Conservation (phyloP, 2,888 invertebrate genomes). For the Leptarthrus brevirostris region DNA sequence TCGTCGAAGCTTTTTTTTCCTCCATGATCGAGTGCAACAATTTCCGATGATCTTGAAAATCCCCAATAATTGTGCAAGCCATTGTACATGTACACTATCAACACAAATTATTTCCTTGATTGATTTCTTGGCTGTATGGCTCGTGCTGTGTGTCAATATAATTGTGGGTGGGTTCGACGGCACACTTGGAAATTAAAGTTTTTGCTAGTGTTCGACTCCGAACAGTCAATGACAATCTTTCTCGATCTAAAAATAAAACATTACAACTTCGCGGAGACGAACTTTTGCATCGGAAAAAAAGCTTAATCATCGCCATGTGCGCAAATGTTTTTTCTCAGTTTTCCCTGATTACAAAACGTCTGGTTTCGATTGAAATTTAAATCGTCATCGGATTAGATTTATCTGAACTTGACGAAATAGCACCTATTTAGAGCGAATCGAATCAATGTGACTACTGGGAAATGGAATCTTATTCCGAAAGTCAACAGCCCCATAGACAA, state of each 20-base stretch:
- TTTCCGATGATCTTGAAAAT: constrained; percentile 38
- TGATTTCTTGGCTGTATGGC: neutral
- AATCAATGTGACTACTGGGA: too few species aligned
- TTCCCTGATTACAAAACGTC: constrained; percentile 24
- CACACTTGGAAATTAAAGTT: neutral
- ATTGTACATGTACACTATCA: neutral
- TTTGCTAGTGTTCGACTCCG: neutral
- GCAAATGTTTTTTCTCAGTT: neutral
- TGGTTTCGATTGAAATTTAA: neutral
- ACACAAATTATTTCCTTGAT: neutral
- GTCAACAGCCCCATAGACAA: neutral
- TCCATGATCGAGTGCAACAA: constrained; percentile 5
- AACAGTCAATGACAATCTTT: neutral
- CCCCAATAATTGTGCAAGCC: neutral
- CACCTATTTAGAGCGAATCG: too few species aligned
- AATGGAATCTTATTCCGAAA: too few species aligned
- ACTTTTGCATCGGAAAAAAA: constrained; percentile 10
- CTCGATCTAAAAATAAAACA: constrained; percentile 22
- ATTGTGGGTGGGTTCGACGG: too few species aligned
- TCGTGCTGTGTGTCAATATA: too few species aligned
- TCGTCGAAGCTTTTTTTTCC: neutral
- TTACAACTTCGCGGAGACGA: constrained; percentile 1
- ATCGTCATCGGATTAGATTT: constrained; percentile 4
- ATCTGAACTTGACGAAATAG: neutral
- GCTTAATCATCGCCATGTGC: constrained; percentile 35